Conservation (phyloP, 2,888 invertebrate genomes). For the Sclerodermus sp. region DNA sequence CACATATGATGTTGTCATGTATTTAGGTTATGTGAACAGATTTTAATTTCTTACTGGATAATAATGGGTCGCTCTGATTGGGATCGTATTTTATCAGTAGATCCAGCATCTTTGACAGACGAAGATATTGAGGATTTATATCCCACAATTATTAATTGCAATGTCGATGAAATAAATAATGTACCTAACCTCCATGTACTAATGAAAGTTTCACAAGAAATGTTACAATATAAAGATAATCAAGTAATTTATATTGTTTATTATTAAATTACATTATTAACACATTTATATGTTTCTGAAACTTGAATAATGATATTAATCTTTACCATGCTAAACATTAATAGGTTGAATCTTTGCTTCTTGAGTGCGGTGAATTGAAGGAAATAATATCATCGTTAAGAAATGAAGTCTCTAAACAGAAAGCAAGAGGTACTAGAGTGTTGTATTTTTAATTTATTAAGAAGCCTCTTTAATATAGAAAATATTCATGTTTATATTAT, state of each 20-base stretch:
- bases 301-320: slow-evolving; percentile 2
- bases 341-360: slow-evolving; percentile 60
- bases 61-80: too few species aligned
- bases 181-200: slow-evolving; percentile 63
- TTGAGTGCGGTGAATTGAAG: slow-evolving; percentile 61
- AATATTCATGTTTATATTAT: too few species aligned
- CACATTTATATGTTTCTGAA: neutral
- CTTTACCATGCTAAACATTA: neutral
- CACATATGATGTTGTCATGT: too few species aligned
- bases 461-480: too few species aligned
- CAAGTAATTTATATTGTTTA: too few species aligned
- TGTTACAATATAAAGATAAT: slow-evolving; percentile 70
- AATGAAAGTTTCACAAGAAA: slow-evolving; percentile 68
- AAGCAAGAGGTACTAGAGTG: too few species aligned
- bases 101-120: slow-evolving; percentile 55
- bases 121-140: slow-evolving; percentile 68
- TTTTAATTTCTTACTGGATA: too few species aligned
- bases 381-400: slow-evolving; percentile 33
- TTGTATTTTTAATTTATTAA: too few species aligned
- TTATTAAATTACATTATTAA: slow-evolving; percentile 4
- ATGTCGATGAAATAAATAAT: slow-evolving; percentile 64
- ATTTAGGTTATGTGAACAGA: too few species aligned
- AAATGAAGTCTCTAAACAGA: slow-evolving; percentile 10
- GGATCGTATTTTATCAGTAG: slow-evolving; percentile 36
- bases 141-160: slow-evolving; percentile 66